Percentiles rank a stretch among this genome's conserved stretches.
Conservation (phyloP, 2,113 vertebrate species). For the Megalops atlanticus region DNA sequence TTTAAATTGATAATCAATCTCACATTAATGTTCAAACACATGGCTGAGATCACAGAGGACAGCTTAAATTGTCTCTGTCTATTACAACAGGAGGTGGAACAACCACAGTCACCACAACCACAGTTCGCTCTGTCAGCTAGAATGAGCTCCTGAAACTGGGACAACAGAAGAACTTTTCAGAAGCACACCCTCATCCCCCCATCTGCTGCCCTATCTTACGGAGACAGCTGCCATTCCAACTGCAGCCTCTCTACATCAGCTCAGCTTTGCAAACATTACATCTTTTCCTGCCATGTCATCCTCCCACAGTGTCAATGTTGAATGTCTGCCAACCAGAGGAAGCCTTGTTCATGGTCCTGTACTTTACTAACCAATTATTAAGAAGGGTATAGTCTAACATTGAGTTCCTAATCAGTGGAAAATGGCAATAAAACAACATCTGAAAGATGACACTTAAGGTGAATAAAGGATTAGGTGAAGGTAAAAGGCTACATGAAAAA, state of each 20-base stretch:
- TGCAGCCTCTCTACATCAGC: conserved; percentile 9
- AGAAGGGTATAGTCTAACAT: conserved; percentile 26
- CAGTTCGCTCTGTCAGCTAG: conserved; percentile 57
- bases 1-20: not conserved
- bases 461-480: not conserved
- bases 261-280: not conserved
- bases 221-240: conserved; percentile 11
- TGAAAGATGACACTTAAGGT: not conserved
- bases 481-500: not conserved
- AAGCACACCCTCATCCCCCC: conserved; percentile 33
- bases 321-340: conserved; percentile 12
- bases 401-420: not conserved
- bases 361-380: conserved; percentile 29
- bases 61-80: conserved; percentile 11
- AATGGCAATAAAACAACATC: not conserved
- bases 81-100: conserved; percentile 58
- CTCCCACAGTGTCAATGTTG: conserved; percentile 3
- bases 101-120: conserved; percentile 59
- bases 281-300: not conserved
- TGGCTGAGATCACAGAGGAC: not conserved
- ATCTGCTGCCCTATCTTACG: not conserved
- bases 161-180: conserved; percentile 48
- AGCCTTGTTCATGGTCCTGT: not conserved
- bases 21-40: not conserved
- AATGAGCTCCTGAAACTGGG: conserved; percentile 37